Base-by-base conservation (phyloP, 2,888 invertebrate genomes). In the Branchellion lobata region DNA sequence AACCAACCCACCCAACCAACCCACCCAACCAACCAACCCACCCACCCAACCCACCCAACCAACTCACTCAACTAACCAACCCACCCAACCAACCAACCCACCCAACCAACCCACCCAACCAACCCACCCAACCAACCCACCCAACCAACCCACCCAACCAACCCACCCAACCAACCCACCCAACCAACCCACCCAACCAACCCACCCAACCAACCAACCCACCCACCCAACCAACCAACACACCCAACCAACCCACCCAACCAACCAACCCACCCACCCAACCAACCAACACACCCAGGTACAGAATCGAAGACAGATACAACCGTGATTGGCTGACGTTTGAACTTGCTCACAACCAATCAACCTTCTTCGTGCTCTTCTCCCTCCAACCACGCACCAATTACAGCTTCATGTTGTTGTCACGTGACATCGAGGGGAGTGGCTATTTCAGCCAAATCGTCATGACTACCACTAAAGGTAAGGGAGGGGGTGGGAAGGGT, bases 341-440 rank as follows among this genome's bases (percentile, higher is more conserved):
- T 40, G 71, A 33, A 21, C 29, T 79, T 11, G 8, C 21, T n/a
- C 34, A 75, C 68, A 51, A 51, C 11, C 27, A 79, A 34, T 36
- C 40, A 5, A 61, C 75, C 3, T 40, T 75, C 29, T 75, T 47
- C 53, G 57, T 68, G 0, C 31, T 79, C 34, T 79, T 73, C 65
- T 29, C 61, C 29, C 75, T 79, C 14, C 68, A 51, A 40, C 68
- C 79, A 31, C 31, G 29, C 29, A 75, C 79, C 69, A 68, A 65
- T 61, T 79, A 79, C 69, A 51, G 75, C 47, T 79, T 79, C 75
- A 79, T 79, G 74, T 18, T 79, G 40, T 75, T 79, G 79, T 79
- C 79, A 75, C 34, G 79, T 33, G 79, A 79, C 31, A 24, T 29
- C 24, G 29, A 40, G 24, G 79, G 79, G 51, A 29, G 40, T 21